A percentile compares a stretch with the other conserved stretches of the same genome.
Conservation (phyloP, 53 echinoderm and acorn worm species). For the Antedon mediterranea region DNA sequence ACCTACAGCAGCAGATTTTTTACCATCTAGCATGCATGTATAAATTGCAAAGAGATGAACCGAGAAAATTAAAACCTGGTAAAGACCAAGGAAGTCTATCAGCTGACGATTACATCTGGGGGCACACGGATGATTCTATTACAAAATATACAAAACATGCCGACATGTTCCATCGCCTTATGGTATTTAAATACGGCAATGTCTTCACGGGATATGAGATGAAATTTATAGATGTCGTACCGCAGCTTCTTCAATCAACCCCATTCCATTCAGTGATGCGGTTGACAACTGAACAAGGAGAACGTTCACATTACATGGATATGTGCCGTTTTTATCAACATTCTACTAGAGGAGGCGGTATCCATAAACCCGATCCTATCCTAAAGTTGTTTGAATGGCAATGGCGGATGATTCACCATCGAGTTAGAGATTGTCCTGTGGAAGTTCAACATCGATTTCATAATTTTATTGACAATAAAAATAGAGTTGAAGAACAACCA, state of each 20-base stretch:
- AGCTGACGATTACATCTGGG: conserved; percentile 14
- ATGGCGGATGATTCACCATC: too few relatives aligned
- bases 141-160: conserved; percentile 2
- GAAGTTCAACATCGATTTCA: too few relatives aligned
- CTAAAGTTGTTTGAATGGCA: too few relatives aligned
- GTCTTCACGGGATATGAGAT: conserved; percentile 35
- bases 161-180: conserved; percentile 24
- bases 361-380: too few relatives aligned
- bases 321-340: conserved; percentile 18
- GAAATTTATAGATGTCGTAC: conserved; percentile 36
- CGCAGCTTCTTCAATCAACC: conserved; percentile 3
- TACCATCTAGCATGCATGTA: too few relatives aligned
- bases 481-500: too few relatives aligned
- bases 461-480: too few relatives aligned
- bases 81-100: background rate
- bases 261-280: conserved; percentile 23
- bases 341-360: conserved; percentile 13
- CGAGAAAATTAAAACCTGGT: background rate
- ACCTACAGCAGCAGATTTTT: too few relatives aligned
- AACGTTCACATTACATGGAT: conserved; percentile 21
- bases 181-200: conserved; percentile 16
- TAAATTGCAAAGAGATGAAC: too few relatives aligned
- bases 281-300: conserved; percentile 17
- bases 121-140: conserved; percentile 3
- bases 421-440: too few relatives aligned